phyloP scores from a whole-genome alignment of 2,797 vertebrate species.

The Xenops minutus region DNA sequence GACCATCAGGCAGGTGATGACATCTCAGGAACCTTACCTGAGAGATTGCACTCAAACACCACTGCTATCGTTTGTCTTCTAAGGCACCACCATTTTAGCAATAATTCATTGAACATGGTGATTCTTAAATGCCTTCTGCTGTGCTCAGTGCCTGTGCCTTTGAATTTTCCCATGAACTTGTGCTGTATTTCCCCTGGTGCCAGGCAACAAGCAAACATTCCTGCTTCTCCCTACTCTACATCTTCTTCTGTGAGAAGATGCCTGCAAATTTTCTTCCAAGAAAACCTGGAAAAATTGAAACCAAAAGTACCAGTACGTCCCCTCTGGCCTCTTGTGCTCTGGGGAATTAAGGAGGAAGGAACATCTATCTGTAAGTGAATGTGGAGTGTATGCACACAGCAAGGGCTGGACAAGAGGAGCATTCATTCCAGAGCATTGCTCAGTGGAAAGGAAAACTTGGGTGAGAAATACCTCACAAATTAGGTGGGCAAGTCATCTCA shows the following conservation, averaged over 20 bases:
- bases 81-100: not conserved
- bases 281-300: not conserved
- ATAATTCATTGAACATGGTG: not conserved
- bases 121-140: not conserved
- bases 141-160: not conserved
- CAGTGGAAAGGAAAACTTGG: not conserved
- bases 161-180: not conserved
- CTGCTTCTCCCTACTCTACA: not conserved
- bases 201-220: not conserved
- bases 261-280: not conserved
- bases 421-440: not conserved
- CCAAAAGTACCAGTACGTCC: not conserved
- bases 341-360: not conserved
- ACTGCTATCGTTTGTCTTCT: not conserved
- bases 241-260: not conserved
- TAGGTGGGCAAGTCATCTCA: not conserved
- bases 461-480: not conserved
- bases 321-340: not conserved
- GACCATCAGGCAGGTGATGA: not conserved
- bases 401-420: not conserved
- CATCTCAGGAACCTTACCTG: constrained; percentile 15
- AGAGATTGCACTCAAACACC: not conserved
- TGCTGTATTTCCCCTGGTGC: not conserved
- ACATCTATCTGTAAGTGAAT: fast-evolving
- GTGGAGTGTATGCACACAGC: not conserved